These are phyloP conservation scores for Oncopeltus fasciatus DNA, from an alignment of 1,140 invertebrate genomes.

Conservation along the genomic window DNA sequence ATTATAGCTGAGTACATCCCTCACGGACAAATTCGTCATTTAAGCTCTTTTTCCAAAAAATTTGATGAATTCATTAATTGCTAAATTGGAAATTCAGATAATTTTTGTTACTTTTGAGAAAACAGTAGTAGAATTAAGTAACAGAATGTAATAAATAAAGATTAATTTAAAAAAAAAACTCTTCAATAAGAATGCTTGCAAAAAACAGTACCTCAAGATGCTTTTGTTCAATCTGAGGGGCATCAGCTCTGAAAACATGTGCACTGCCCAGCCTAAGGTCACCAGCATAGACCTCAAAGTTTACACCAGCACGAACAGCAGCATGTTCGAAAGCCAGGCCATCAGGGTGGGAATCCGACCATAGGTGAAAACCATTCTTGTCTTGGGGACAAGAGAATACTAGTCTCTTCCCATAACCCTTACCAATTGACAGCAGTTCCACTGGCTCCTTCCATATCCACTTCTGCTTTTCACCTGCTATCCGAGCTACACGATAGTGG, in stretches of 20 bases:
- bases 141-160: too few species aligned
- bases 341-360: constrained; percentile 61
- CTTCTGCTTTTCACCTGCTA: constrained; percentile 30
- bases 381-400: constrained; percentile 49
- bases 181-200: too few species aligned
- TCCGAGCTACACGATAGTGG: constrained; percentile 50
- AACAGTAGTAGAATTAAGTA: too few species aligned
- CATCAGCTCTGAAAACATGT: constrained; percentile 44
- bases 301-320: constrained; percentile 46
- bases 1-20: too few species aligned
- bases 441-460: constrained; percentile 44
- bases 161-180: too few species aligned
- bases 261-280: constrained; percentile 44
- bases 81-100: too few species aligned
- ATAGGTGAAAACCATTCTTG: too few species aligned
- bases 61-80: too few species aligned
- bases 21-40: too few species aligned
- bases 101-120: too few species aligned
- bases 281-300: constrained; percentile 43
- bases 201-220: too few species aligned
- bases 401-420: constrained; percentile 60
- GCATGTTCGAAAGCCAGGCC: constrained; percentile 52
- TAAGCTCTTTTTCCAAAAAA: too few species aligned
- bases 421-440: constrained; percentile 47
- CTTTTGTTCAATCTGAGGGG: constrained; percentile 44